These are phyloP conservation scores for Apamea epomidion DNA, from an alignment of 2,888 invertebrate species.

Conservation along the genomic window DNA sequence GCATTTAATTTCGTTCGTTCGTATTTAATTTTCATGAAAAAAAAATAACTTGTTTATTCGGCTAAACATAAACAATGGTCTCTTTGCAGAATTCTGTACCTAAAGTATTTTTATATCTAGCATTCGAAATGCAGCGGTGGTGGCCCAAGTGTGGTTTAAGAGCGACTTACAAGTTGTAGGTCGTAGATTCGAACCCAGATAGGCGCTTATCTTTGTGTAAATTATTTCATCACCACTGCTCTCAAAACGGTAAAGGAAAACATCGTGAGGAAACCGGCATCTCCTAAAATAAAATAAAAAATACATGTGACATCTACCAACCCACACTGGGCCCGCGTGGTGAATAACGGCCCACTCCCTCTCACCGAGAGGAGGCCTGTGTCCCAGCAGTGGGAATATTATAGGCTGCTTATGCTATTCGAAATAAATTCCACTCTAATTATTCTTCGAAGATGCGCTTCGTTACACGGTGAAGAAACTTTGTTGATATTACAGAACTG, in stretches of 20 bases:
- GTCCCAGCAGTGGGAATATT: neutral
- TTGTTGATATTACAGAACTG: constrained; percentile 84
- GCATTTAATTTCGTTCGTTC: neutral
- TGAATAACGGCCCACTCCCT: neutral
- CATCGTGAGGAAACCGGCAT: neutral
- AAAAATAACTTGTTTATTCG: neutral
- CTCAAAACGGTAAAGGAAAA: neutral
- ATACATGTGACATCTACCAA: neutral
- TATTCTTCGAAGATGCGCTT: neutral
- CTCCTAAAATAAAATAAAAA: neutral
- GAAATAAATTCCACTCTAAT: too few relatives aligned
- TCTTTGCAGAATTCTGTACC: neutral
- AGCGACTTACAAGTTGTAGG: too few relatives aligned
- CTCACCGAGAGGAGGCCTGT: neutral
- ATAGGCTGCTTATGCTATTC: neutral
- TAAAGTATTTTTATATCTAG: neutral
- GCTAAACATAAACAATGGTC: neutral
- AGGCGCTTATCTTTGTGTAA: neutral
- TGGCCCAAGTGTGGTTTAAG: neutral
- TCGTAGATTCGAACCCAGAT: neutral
- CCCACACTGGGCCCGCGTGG: neutral
- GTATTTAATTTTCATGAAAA: neutral
- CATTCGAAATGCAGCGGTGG: neutral
- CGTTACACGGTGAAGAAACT: neutral
- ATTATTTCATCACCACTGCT: neutral